Percentiles rank a stretch among this genome's conserved stretches.
These are phyloP conservation scores for Drosophila mayri DNA, from an alignment of 1,140 invertebrate species.

Conservation along the genomic window DNA sequence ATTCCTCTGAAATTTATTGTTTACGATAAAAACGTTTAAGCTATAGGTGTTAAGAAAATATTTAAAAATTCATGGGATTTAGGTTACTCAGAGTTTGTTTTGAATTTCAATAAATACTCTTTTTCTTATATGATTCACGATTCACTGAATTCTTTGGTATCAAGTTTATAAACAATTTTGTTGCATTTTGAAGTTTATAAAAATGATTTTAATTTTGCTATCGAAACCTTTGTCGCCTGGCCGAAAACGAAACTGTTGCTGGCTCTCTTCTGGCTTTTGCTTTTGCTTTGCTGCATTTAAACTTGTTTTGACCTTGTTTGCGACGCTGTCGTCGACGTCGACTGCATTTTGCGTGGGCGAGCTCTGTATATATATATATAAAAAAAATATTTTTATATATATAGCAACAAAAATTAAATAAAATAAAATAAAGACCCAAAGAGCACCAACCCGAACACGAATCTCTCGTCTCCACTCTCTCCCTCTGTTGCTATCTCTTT, in stretches of 20 bases:
- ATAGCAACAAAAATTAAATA: conserved; percentile 23
- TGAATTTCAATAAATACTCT: background rate
- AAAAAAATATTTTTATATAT: background rate
- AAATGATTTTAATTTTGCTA: background rate
- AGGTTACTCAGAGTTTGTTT: background rate
- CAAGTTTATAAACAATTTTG: background rate
- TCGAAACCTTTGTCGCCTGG: conserved; percentile 12
- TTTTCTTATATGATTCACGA: background rate
- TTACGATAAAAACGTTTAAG: conserved; percentile 1
- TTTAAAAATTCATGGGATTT: background rate
- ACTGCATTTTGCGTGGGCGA: conserved; percentile 62
- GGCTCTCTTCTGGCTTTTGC: conserved; percentile 19
- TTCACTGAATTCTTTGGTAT: background rate
- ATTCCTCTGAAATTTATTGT: conserved; percentile 2
- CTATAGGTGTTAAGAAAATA: background rate
- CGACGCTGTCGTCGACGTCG: conserved; percentile 33
- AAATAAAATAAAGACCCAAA: conserved; percentile 26
- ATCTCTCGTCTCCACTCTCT: conserved; percentile 7
- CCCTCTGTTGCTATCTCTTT: conserved; percentile 5
- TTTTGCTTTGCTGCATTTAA: conserved; percentile 55
- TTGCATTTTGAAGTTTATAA: background rate
- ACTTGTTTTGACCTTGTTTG: conserved; percentile 79
- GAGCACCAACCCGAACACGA: conserved; percentile 2
- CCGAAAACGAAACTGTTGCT: conserved; percentile 31
- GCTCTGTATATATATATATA: conserved; percentile 47